phyloP scores from a whole-genome alignment of 2,113 vertebrate species.

The Callionymus lyra region DNA sequence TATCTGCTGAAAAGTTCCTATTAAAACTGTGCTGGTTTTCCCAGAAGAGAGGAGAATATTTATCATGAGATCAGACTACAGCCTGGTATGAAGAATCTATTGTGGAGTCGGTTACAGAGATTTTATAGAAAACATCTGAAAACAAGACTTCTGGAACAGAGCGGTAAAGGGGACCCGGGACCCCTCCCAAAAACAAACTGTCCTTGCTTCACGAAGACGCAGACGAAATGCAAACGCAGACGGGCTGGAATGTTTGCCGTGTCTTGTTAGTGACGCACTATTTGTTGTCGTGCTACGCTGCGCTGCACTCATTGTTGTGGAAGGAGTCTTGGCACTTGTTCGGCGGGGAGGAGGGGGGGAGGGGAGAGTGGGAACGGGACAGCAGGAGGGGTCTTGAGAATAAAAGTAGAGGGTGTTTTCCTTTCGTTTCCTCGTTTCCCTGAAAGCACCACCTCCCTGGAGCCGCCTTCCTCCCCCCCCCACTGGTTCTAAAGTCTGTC shows the following conservation, averaged over 20 bases:
- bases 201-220: conserved; percentile 1
- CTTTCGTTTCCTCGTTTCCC: conserved; percentile 57
- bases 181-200: conserved; percentile 12
- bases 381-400: conserved; percentile 31
- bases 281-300: conserved; percentile 45
- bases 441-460: conserved; percentile 35
- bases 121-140: conserved; percentile 12
- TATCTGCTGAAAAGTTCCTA: not conserved
- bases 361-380: conserved; percentile 3
- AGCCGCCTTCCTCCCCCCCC: conserved; percentile 1
- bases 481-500: conserved; percentile 55
- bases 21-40: too few species aligned
- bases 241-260: conserved; percentile 37
- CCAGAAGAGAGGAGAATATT: too few species aligned
- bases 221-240: conserved; percentile 26
- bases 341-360: conserved; percentile 1
- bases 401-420: conserved; percentile 58
- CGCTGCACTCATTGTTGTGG: conserved; percentile 33
- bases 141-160: not conserved
- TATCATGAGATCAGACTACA: too few species aligned
- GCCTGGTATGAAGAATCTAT: too few species aligned
- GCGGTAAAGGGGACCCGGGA: not conserved
- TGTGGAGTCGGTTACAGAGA: conserved; percentile 1
- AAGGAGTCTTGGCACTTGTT: conserved; percentile 27
- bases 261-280: conserved; percentile 57